Evolutionary conservation across 2,888 invertebrate genomes (phyloP), one percentile per base, ranked within the genome.

Genomic region (Antheraea assamensis): DNA sequence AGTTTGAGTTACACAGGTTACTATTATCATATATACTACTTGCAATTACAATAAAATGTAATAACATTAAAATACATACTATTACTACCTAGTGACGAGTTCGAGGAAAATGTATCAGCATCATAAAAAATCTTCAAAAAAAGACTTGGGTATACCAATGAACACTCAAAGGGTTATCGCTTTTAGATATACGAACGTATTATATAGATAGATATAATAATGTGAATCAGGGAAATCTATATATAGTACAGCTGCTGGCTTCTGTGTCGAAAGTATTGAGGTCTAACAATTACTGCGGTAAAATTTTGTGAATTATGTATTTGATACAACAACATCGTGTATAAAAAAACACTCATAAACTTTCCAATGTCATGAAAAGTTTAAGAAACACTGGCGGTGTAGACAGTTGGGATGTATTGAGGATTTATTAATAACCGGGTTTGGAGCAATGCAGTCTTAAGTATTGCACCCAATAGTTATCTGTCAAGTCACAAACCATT

Each of bases 401-500:
- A 68, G 68, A 68, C 68, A 35, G n/a, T n/a, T 35, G n/a, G n/a
- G 68, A 66, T 17, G 70, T 58, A 73, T 78, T 83, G 83, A 82
- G 77, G 78, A 88, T 91, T 91, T 91, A 91, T 90, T 92, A 92
- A 93, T 92, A 90, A 88, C 87, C 80, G 78, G 82, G 82, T 86
- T 86, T 79, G 84, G 76, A 84, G 87, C 85, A 85, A 87, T 86
- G 85, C 86, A 87, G 87, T 88, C 89, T 87, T n/a, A 85, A 83
- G 86, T 84, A 88, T 89, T 87, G 87, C 92, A 61, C 61, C 61
- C 61, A 92, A 92, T 91, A 88, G 88, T 81, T 81, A 87, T 81
- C 87, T 90, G 91, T 87, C 88, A 79, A 49, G 79, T 75, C 80
- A n/a, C n/a, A 80, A 71, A 71, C 71, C 71, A 64, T 73, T 31